Percentiles rank a stretch among this genome's conserved stretches.
phyloP scores from a whole-genome alignment of 2,113 vertebrate species.

The Pitta sordida region DNA sequence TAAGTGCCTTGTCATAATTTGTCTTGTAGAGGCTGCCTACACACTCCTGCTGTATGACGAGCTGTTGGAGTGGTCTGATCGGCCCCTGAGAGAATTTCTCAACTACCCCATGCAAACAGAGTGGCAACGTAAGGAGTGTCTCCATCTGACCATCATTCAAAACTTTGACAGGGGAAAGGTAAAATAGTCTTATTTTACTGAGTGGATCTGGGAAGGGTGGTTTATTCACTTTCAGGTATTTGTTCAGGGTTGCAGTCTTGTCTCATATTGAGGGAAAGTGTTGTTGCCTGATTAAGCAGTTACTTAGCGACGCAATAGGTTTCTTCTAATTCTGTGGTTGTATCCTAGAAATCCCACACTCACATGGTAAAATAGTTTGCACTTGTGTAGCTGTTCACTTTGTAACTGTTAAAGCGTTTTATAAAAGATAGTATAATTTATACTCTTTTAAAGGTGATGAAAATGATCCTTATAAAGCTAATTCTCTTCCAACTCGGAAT shows the following conservation, averaged over 20 bases:
- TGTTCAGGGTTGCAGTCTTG: background rate
- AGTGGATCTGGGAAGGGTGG: background rate
- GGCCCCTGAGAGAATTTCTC: slow-evolving; percentile 92
- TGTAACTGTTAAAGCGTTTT: background rate
- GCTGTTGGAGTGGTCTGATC: slow-evolving; percentile 93
- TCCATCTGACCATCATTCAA: slow-evolving; percentile 94
- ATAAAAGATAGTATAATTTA: background rate
- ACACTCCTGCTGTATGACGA: slow-evolving; percentile 94
- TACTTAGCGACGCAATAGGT: background rate
- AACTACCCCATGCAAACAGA: slow-evolving; percentile 97
- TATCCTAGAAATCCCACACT: background rate
- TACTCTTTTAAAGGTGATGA: background rate
- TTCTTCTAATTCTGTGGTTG: background rate
- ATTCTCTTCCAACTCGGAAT: no score
- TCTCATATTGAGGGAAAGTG: background rate
- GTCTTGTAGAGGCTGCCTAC: slow-evolving; percentile 88
- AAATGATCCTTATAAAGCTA: background rate
- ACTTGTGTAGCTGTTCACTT: background rate
- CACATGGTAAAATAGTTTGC: background rate
- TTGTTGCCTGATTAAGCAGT: background rate
- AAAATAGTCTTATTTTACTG: background rate
- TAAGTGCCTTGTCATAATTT: background rate
- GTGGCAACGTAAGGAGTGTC: slow-evolving; percentile 94
- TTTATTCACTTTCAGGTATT: background rate
- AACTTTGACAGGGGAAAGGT: slow-evolving; percentile 93